Evolutionary conservation across 1,140 invertebrate species (phyloP).

Genomic region (Calephelis nemesis): DNA sequence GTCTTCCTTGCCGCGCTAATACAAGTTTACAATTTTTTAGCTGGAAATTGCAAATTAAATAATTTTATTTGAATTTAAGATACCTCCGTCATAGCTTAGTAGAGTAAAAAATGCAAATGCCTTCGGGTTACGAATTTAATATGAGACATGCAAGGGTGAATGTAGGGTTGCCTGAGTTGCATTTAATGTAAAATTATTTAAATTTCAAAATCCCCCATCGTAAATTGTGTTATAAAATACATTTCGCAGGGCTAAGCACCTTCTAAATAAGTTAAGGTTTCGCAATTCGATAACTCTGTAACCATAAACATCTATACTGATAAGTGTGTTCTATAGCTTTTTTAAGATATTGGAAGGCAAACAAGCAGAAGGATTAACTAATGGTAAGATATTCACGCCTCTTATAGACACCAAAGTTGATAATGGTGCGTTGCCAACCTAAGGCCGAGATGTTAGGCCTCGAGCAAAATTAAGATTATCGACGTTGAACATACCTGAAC

Average conservation of each 20-base stretch:
- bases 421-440: no score
- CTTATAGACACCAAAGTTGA: no score
- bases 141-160: slow-evolving; percentile 1
- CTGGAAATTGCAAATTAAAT: no score
- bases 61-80: background rate
- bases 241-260: background rate
- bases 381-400: no score
- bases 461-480: no score
- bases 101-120: background rate
- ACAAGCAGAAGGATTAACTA: no score
- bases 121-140: slow-evolving; percentile 7
- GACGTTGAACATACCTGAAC: no score
- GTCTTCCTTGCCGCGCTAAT: no score
- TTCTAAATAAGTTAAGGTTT: background rate
- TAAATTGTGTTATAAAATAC: slow-evolving; percentile 11
- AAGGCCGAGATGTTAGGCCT: no score
- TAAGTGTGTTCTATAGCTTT: no score
- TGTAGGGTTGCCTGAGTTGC: background rate
- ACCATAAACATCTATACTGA: background rate
- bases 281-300: background rate
- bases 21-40: no score
- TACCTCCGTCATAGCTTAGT: background rate
- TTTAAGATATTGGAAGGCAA: no score
- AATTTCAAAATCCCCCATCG: slow-evolving; percentile 14
- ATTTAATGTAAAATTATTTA: slow-evolving; percentile 12